Conservation (phyloP, 2,888 invertebrate genomes). For the Ramazzottius varieornatus region DNA sequence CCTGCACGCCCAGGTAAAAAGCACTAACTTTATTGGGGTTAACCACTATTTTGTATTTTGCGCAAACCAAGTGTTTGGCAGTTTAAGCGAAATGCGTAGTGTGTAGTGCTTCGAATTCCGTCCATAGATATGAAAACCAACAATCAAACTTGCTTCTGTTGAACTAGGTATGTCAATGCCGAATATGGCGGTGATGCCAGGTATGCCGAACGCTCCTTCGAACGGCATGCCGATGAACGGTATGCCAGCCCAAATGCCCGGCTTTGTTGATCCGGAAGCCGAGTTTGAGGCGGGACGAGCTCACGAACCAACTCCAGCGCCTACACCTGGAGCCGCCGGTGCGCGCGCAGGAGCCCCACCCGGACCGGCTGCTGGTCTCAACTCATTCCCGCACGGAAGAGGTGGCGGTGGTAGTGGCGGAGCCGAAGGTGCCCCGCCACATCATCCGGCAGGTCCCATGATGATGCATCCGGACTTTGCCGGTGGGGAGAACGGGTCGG, state of each 20-base stretch:
- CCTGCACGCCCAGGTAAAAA: too few species aligned
- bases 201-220: not conserved
- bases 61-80: too few species aligned
- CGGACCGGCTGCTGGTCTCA: not conserved
- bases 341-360: not conserved
- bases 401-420: not conserved
- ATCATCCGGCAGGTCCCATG: not conserved
- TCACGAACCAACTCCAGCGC: not conserved
- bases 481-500: not conserved
- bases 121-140: too few species aligned
- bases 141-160: too few species aligned
- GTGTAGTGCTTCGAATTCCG: too few species aligned
- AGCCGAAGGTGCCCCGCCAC: too few species aligned
- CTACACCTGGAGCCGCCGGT: not conserved
- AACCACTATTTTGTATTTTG: too few species aligned
- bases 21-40: too few species aligned
- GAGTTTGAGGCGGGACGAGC: not conserved
- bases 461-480: not conserved
- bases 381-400: not conserved
- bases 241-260: not conserved
- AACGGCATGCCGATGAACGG: not conserved
- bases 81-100: too few species aligned
- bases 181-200: not conserved
- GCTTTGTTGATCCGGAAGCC: not conserved
- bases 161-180: not conserved